Evolutionary conservation across 1,140 invertebrate species (phyloP).

Genomic region (Drosophila littoralis): DNA sequence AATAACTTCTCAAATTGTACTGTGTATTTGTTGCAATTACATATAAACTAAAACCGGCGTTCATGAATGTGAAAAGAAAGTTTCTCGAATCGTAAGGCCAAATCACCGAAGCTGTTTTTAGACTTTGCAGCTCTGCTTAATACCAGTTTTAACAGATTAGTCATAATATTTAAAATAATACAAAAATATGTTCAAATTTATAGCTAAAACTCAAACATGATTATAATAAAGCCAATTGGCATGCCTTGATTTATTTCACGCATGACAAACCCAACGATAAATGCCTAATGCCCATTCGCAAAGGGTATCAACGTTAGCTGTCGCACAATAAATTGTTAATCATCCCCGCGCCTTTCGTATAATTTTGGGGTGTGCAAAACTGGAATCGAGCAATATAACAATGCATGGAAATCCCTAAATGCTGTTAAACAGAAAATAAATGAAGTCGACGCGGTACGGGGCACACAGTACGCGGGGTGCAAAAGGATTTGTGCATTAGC

Average conservation of each 20-base stretch:
- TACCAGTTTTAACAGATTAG: too few species aligned
- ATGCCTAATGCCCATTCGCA: constrained; percentile 23
- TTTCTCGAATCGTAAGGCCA: too few species aligned
- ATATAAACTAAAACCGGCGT: too few species aligned
- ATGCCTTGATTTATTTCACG: constrained; percentile 22
- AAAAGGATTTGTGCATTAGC: constrained; percentile 69
- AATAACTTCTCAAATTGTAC: too few species aligned
- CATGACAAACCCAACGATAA: constrained; percentile 18
- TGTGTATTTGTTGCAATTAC: too few species aligned
- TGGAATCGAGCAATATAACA: constrained; percentile 63
- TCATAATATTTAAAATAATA: too few species aligned
- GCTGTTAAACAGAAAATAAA: constrained; percentile 82
- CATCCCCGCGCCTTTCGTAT: constrained; percentile 20
- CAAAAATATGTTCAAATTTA: neutral
- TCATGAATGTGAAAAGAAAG: too few species aligned
- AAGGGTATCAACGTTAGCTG: constrained; percentile 17
- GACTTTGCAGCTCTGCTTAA: too few species aligned
- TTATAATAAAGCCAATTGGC: constrained; percentile 23
- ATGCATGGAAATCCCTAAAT: constrained; percentile 80
- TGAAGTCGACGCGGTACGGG: constrained; percentile 57
- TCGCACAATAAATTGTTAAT: constrained; percentile 51
- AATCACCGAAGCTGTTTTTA: too few species aligned
- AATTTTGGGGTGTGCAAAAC: constrained; percentile 67
- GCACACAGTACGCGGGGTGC: constrained; percentile 29
- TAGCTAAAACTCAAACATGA: constrained; percentile 6